A percentile compares a stretch with the other conserved stretches of the same genome.
Evolutionary conservation across 2,888 invertebrate species (phyloP).

Genomic region (Athalia rosae): DNA sequence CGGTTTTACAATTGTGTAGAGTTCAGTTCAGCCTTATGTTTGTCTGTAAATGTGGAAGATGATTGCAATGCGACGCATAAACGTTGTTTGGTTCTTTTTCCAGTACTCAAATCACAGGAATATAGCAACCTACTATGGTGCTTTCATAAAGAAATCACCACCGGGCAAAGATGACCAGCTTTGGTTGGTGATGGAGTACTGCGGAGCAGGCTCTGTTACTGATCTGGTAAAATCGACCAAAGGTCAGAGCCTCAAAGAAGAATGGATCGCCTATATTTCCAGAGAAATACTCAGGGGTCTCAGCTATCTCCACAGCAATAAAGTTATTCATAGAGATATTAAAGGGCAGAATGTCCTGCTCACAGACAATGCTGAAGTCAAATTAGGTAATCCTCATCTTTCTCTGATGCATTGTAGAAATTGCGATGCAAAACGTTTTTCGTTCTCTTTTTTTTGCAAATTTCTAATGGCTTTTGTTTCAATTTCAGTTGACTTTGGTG

Average conservation of each 20-base stretch:
- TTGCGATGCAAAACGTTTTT: background rate
- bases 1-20: background rate
- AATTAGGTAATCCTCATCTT: conserved; percentile 82
- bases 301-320: conserved; percentile 97
- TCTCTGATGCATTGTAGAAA: background rate
- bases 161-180: conserved; percentile 99
- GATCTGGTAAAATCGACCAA: conserved; percentile 99
- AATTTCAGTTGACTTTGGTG: conserved; percentile 96
- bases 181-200: conserved; percentile 99
- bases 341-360: conserved; percentile 99
- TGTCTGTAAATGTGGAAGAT: background rate
- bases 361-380: conserved; percentile 99
- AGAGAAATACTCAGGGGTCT: conserved; percentile 96
- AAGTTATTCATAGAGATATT: conserved; percentile 99
- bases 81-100: too few relatives aligned
- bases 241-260: conserved; percentile 98
- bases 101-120: conserved; percentile 98
- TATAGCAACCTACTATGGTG: conserved; percentile 99
- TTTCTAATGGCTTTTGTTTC: background rate
- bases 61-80: too few relatives aligned
- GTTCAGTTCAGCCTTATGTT: too few relatives aligned
- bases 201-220: conserved; percentile 98
- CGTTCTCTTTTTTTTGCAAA: conserved; percentile 6
- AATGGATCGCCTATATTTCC: conserved; percentile 99
- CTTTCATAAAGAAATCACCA: conserved; percentile 99